Conservation (phyloP, 2,113 vertebrate genomes). For the Oncorhynchus mykiss region DNA sequence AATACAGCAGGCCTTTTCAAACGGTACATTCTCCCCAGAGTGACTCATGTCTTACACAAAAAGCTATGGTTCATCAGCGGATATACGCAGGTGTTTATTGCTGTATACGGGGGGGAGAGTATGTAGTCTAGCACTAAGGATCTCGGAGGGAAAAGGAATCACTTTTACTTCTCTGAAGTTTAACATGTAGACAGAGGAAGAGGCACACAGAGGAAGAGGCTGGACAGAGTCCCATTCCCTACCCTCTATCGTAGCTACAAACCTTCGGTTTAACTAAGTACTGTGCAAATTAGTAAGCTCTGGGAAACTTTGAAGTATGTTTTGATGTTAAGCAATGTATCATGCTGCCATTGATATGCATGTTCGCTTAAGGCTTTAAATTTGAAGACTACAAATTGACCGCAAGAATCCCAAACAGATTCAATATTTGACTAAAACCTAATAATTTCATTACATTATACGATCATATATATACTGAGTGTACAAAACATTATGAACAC, state of each 20-base stretch:
- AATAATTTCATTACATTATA: no score
- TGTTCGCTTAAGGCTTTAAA: no score
- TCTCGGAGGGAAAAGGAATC: conserved; percentile 12
- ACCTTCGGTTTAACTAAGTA: no score
- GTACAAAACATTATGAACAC: no score
- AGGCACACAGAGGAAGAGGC: conserved; percentile 13
- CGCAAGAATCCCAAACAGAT: no score
- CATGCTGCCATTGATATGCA: no score
- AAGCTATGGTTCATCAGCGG: conserved; percentile 34
- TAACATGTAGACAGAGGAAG: no score
- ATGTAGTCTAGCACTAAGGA: conserved; percentile 14
- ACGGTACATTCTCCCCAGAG: conserved; percentile 44
- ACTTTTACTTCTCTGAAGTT: conserved; percentile 7
- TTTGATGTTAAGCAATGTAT: background rate
- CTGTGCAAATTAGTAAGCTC: no score
- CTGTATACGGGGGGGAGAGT: background rate
- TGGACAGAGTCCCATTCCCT: background rate
- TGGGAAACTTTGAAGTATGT: conserved; percentile 6
- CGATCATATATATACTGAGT: no score
- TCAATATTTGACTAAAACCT: no score
- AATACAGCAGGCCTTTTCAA: conserved; percentile 55
- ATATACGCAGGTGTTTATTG: conserved; percentile 23
- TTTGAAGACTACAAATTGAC: no score
- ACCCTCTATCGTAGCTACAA: no score
- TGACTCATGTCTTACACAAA: conserved; percentile 49